Evolutionary conservation across 1,140 invertebrate genomes (phyloP).

Genomic region (Linepithema humile): DNA sequence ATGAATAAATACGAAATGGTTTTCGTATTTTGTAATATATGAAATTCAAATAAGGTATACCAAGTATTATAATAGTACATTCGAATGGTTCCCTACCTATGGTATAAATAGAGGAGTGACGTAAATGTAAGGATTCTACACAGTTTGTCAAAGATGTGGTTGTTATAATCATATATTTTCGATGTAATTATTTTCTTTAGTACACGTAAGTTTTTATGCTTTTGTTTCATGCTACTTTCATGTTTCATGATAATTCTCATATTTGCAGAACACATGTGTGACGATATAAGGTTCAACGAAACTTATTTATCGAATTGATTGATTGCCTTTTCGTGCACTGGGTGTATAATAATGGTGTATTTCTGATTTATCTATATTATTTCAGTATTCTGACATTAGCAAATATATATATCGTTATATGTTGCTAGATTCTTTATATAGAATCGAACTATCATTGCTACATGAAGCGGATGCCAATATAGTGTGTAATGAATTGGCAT

Average conservation of each 20-base stretch:
- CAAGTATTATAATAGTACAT: conserved; percentile 11
- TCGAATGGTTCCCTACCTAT: neutral
- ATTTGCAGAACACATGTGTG: neutral
- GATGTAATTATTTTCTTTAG: neutral
- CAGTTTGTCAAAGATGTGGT: too few relatives aligned
- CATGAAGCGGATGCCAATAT: conserved; percentile 42
- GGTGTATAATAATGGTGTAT: neutral
- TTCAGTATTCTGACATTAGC: conserved; percentile 42
- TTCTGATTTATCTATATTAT: neutral
- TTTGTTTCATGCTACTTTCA: neutral
- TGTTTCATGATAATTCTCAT: neutral
- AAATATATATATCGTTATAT: conserved; percentile 31
- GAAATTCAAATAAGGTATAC: conserved; percentile 27
- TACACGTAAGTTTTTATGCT: neutral
- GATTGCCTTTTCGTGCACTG: too few relatives aligned
- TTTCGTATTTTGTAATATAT: conserved; percentile 53
- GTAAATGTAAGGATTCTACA: conserved; percentile 23
- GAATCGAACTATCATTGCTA: conserved; percentile 12
- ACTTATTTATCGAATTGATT: neutral
- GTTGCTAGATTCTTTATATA: conserved; percentile 36
- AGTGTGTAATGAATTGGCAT: conserved; percentile 44
- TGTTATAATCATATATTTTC: neutral
- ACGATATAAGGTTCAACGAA: neutral
- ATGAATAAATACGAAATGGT: conserved; percentile 41
- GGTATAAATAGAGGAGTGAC: neutral